phyloP scores from a whole-genome alignment of 2,113 vertebrate genomes.

The Hyla sarda region DNA sequence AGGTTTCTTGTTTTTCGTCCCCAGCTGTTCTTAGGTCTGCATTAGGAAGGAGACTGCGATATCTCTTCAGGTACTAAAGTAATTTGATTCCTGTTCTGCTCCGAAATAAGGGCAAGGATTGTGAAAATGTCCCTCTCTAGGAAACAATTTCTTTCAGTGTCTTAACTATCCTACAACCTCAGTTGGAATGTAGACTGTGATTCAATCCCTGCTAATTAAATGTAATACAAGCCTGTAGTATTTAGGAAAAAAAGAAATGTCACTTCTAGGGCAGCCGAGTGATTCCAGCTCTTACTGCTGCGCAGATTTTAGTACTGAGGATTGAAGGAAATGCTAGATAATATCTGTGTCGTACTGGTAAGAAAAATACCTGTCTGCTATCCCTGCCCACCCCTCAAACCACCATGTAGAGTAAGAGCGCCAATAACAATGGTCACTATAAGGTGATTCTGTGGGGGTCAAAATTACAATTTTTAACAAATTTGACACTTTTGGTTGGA shows the following conservation, averaged over 20 bases:
- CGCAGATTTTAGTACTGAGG: constrained; percentile 3
- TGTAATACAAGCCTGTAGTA: constrained; percentile 39
- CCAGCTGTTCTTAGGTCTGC: constrained; percentile 17
- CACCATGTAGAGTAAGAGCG: not conserved
- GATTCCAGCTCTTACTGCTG: constrained; percentile 24
- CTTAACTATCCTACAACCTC: constrained; percentile 34
- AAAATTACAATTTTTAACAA: not conserved
- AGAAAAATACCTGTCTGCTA: not conserved
- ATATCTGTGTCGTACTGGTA: not conserved
- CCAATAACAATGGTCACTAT: not conserved
- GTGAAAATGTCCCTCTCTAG: constrained; percentile 29
- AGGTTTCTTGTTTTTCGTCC: constrained; percentile 34
- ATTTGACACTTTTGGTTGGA: not conserved
- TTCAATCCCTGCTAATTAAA: constrained; percentile 45
- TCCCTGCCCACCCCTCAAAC: not conserved
- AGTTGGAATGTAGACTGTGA: constrained; percentile 6
- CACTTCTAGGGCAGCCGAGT: constrained; percentile 40
- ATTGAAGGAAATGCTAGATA: constrained; percentile 8
- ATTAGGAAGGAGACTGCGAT: constrained; percentile 24
- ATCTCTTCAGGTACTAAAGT: constrained; percentile 22
- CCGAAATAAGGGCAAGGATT: constrained; percentile 2
- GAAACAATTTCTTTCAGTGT: constrained; percentile 29
- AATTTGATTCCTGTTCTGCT: constrained; percentile 26
- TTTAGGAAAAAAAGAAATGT: constrained; percentile 22
- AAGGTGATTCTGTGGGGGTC: not conserved